Evolutionary conservation across 2,888 invertebrate species (phyloP).

Genomic region (Lasioglossum morio): DNA sequence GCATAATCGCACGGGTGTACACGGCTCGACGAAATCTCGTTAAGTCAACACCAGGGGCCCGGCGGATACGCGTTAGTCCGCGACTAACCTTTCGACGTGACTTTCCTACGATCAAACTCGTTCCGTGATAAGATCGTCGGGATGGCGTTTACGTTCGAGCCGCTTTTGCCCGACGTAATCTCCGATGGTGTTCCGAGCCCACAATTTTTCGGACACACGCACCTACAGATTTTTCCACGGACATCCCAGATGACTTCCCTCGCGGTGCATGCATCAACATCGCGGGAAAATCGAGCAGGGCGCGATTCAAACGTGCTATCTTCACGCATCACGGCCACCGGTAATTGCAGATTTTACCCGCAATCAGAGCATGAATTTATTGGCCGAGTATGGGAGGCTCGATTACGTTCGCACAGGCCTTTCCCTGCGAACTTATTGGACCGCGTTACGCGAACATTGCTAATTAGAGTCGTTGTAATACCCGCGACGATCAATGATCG

Average conservation of each 20-base stretch:
- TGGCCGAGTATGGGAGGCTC: slow-evolving; percentile 55
- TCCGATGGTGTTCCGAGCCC: slow-evolving; percentile 40
- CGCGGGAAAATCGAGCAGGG: slow-evolving; percentile 66
- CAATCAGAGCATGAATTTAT: slow-evolving; percentile 77
- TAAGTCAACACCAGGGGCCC: slow-evolving; percentile 55
- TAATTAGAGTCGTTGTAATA: slow-evolving; percentile 69
- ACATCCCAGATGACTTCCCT: slow-evolving; percentile 9
- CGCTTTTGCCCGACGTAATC: slow-evolving; percentile 60
- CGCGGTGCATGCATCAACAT: not conserved
- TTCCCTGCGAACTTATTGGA: slow-evolving; percentile 58
- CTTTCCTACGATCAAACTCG: slow-evolving; percentile 72
- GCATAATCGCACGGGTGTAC: slow-evolving; percentile 46
- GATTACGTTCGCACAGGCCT: slow-evolving; percentile 51
- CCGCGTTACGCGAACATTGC: slow-evolving; percentile 59
- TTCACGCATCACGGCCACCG: slow-evolving; percentile 72
- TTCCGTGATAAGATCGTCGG: slow-evolving; percentile 73
- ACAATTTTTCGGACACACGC: slow-evolving; percentile 57
- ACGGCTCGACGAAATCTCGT: slow-evolving; percentile 58
- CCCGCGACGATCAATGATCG: slow-evolving; percentile 56
- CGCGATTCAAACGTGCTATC: slow-evolving; percentile 69
- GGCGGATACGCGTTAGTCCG: slow-evolving; percentile 59
- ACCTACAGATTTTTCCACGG: not conserved
- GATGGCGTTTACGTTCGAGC: slow-evolving; percentile 65
- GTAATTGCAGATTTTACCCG: slow-evolving; percentile 75
- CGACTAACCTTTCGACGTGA: slow-evolving; percentile 66